Conservation (phyloP, 1,140 invertebrate genomes). For the Berghia stephanieae region DNA sequence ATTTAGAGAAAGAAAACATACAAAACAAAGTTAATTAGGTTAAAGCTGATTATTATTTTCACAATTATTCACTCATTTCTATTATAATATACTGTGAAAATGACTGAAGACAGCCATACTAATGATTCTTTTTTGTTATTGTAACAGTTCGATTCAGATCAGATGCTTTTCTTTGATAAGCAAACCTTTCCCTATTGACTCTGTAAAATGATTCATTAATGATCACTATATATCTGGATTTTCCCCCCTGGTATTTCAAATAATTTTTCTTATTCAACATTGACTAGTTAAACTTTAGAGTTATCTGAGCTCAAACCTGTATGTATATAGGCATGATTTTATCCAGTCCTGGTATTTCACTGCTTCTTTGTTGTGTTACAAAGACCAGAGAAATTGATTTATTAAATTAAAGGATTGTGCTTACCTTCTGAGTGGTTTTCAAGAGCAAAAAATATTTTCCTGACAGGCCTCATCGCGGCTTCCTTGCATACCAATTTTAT, state of each 20-base stretch:
- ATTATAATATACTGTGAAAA: too few species aligned
- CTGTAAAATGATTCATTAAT: too few species aligned
- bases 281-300: not conserved
- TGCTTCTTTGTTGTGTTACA: not conserved
- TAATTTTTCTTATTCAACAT: not conserved
- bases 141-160: too few species aligned
- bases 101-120: too few species aligned
- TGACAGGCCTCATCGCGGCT: conserved; percentile 72
- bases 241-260: too few species aligned
- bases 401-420: not conserved
- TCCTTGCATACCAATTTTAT: conserved; percentile 90
- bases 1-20: not conserved
- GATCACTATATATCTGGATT: too few species aligned
- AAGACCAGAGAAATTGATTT: not conserved
- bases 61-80: not conserved
- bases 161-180: too few species aligned
- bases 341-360: too few species aligned
- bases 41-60: not conserved
- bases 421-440: conserved; percentile 66
- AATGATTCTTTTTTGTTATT: too few species aligned
- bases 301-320: not conserved
- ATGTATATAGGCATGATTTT: too few species aligned
- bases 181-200: too few species aligned
- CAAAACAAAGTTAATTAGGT: conserved; percentile 10
- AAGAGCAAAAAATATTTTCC: conserved; percentile 69